Conservation (phyloP, 1,140 invertebrate genomes). For the Akabosia matsudoensis region DNA sequence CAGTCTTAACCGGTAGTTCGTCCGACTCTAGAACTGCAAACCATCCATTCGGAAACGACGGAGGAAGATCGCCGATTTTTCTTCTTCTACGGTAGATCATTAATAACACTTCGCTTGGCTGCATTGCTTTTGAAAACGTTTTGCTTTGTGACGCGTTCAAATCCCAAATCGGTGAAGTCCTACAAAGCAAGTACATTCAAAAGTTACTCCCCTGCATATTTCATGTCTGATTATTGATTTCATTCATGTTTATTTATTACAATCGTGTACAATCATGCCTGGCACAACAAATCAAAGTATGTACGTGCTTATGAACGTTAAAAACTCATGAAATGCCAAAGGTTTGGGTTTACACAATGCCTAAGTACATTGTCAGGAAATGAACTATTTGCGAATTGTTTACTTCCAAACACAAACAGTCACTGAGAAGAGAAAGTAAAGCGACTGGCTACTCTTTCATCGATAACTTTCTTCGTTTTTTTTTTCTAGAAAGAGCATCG, state of each 20-base stretch:
- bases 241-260: too few relatives aligned
- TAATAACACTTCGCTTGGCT: constrained; percentile 50
- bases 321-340: too few relatives aligned
- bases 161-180: constrained; percentile 41
- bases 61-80: constrained; percentile 52
- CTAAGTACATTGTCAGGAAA: background rate
- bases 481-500: constrained; percentile 9
- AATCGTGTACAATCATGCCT: too few relatives aligned
- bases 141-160: constrained; percentile 23
- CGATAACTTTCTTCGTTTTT: background rate
- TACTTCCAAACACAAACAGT: background rate
- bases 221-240: background rate
- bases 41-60: constrained; percentile 62
- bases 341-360: too few relatives aligned
- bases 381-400: background rate
- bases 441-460: background rate
- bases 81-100: constrained; percentile 51
- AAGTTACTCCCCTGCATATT: background rate
- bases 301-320: too few relatives aligned
- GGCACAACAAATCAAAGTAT: too few relatives aligned
- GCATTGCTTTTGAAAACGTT: constrained; percentile 17
- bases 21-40: constrained; percentile 57
- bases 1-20: constrained; percentile 34
- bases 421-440: background rate
- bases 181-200: background rate